Percentiles rank a stretch among this genome's conserved stretches.
Evolutionary conservation across 2,888 invertebrate species (phyloP).

Genomic region (Tenthredo amoena): DNA sequence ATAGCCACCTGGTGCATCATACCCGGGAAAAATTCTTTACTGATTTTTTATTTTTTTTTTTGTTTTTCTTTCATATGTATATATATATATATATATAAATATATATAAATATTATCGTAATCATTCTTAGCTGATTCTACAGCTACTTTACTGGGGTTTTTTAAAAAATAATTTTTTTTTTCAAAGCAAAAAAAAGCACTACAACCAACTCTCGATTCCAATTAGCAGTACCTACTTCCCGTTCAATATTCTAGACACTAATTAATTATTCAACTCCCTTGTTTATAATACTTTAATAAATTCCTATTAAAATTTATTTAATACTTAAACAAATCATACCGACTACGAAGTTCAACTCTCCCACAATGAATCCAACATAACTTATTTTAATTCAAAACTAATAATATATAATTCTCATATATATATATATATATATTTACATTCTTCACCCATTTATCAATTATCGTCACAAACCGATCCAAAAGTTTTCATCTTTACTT

Average conservation of each 20-base stretch:
- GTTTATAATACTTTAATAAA: constrained; percentile 2
- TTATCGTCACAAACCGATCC: not conserved
- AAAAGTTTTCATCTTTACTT: not conserved
- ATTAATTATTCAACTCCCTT: constrained; percentile 35
- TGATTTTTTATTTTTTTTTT: not conserved
- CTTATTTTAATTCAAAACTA: not conserved
- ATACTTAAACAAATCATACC: constrained; percentile 1
- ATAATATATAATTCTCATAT: not conserved
- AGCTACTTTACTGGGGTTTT: not conserved
- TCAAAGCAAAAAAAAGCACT: not conserved
- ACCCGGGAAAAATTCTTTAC: not conserved
- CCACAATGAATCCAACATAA: not conserved
- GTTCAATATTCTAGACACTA: constrained; percentile 3
- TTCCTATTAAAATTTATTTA: constrained; percentile 26
- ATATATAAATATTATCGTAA: not conserved
- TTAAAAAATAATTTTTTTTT: not conserved
- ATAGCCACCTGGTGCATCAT: constrained; percentile 39
- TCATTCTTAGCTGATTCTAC: not conserved
- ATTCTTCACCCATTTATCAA: not conserved
- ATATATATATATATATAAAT: not conserved
- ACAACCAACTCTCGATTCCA: constrained; percentile 8
- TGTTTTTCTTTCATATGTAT: not conserved
- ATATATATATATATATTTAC: not conserved
- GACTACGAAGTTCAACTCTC: not conserved
- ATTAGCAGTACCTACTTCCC: constrained; percentile 14